Percentiles rank a stretch among this genome's conserved stretches.
These are phyloP conservation scores for Melanotaenia trifasciata DNA, from an alignment of 2,797 vertebrate species.

Conservation along the genomic window DNA sequence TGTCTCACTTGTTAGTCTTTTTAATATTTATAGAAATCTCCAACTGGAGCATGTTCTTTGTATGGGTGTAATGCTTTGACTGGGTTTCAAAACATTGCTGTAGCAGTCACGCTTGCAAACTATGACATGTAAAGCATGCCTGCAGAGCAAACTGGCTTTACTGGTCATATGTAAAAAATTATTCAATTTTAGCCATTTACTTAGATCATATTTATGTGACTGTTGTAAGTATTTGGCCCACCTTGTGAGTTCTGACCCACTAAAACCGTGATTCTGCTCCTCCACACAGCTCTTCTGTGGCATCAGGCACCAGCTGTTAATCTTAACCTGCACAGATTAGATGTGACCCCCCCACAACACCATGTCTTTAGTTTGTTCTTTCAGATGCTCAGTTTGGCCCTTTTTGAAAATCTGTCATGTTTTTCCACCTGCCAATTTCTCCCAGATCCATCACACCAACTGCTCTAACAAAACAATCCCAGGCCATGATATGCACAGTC, in stretches of 20 bases:
- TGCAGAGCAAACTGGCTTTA: slow-evolving; percentile 22
- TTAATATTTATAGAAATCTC: slow-evolving; percentile 44
- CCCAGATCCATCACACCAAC: background rate
- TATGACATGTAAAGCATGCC: slow-evolving; percentile 27
- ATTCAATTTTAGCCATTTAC: background rate
- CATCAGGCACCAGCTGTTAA: background rate
- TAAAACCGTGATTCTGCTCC: too few relatives aligned
- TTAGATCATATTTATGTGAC: background rate
- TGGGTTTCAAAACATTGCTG: slow-evolving; percentile 30
- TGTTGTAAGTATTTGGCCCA: too few relatives aligned
- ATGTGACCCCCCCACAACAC: background rate
- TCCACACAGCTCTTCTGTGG: background rate
- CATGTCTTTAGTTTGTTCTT: background rate
- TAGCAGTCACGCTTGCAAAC: slow-evolving; percentile 28
- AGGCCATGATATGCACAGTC: background rate
- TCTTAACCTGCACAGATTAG: background rate
- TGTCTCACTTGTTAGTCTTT: slow-evolving; percentile 11
- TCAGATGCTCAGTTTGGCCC: background rate
- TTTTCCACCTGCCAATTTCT: background rate
- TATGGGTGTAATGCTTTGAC: slow-evolving; percentile 1
- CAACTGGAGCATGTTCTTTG: slow-evolving; percentile 11
- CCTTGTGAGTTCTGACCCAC: background rate
- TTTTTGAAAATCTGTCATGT: background rate
- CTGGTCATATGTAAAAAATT: slow-evolving; percentile 7
- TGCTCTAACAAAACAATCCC: background rate